Evolutionary conservation across 2,797 vertebrate genomes (phyloP).

Genomic region (Acanthurus lineatus): DNA sequence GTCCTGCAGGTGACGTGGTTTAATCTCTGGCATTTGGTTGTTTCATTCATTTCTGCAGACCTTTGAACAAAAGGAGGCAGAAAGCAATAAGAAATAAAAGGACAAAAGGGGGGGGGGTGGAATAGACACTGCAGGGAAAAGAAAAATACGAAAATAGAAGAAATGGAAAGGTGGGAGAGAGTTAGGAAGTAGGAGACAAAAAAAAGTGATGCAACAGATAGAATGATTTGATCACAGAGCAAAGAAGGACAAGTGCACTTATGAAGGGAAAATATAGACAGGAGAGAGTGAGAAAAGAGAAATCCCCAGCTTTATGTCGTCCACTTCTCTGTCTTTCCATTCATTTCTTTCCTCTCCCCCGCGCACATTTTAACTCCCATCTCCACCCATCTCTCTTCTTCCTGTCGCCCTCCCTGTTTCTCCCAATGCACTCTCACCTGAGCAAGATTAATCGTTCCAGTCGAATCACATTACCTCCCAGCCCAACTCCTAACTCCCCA

Average conservation of each 20-base stretch:
- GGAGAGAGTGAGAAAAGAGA: slow-evolving; percentile 24
- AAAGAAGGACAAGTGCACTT: slow-evolving; percentile 14
- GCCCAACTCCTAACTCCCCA: slow-evolving; percentile 59
- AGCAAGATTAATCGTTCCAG: slow-evolving; percentile 86
- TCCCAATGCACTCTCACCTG: slow-evolving; percentile 79
- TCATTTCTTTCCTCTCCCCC: slow-evolving; percentile 46
- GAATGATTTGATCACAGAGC: slow-evolving; percentile 34
- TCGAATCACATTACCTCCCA: slow-evolving; percentile 84
- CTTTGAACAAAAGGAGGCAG: slow-evolving; percentile 21
- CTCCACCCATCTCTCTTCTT: slow-evolving; percentile 65
- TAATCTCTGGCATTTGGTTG: slow-evolving; percentile 50
- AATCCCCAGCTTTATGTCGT: slow-evolving; percentile 44
- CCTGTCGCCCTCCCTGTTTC: slow-evolving; percentile 66
- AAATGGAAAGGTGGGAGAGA: neutral
- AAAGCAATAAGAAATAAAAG: slow-evolving; percentile 11
- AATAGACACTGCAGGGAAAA: slow-evolving; percentile 2
- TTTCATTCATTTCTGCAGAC: slow-evolving; percentile 24
- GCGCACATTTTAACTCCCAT: slow-evolving; percentile 63
- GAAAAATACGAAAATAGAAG: slow-evolving; percentile 1
- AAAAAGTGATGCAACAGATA: slow-evolving; percentile 43
- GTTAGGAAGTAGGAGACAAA: neutral
- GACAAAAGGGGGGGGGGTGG: neutral
- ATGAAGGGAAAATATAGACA: slow-evolving; percentile 29
- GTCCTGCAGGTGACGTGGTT: slow-evolving; percentile 58
- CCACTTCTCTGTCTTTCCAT: slow-evolving; percentile 28